Conservation (phyloP, 2,888 invertebrate genomes). For the Cheilosia urbana region DNA sequence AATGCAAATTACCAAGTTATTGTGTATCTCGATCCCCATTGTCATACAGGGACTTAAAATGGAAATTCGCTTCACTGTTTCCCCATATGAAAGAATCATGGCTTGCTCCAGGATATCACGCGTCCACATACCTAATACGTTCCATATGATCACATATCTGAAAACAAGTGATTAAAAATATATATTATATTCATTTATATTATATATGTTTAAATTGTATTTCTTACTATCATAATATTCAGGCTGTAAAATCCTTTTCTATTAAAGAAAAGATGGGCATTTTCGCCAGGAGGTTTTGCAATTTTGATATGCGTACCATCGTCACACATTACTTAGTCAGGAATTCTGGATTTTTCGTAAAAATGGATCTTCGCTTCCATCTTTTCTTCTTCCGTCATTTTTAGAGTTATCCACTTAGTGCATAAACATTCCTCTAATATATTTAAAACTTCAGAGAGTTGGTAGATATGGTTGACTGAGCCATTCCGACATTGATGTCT, state of each 20-base stretch:
- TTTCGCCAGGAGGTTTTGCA: no score
- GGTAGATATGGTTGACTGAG: no score
- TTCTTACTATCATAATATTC: slow-evolving; percentile 4
- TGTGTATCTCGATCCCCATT: neutral
- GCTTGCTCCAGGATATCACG: neutral
- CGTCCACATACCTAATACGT: neutral
- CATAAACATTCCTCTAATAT: no score
- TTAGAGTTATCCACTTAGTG: slow-evolving; percentile 30
- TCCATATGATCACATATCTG: neutral
- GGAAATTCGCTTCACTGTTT: neutral
- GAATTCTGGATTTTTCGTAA: slow-evolving; percentile 46
- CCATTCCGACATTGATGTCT: no score
- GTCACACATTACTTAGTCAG: slow-evolving; percentile 50
- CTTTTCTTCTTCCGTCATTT: slow-evolving; percentile 39
- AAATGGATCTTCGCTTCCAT: slow-evolving; percentile 40
- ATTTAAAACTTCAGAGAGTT: no score
- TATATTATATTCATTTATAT: no score
- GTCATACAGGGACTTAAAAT: slow-evolving; percentile 11
- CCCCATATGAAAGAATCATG: neutral
- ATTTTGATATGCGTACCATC: slow-evolving; percentile 57
- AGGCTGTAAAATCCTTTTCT: slow-evolving; percentile 3
- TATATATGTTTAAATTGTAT: neutral
- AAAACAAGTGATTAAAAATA: neutral
- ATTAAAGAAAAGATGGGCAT: neutral
- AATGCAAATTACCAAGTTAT: neutral